phyloP scores from a whole-genome alignment of 2,797 vertebrate species.

The Platalea minor region DNA sequence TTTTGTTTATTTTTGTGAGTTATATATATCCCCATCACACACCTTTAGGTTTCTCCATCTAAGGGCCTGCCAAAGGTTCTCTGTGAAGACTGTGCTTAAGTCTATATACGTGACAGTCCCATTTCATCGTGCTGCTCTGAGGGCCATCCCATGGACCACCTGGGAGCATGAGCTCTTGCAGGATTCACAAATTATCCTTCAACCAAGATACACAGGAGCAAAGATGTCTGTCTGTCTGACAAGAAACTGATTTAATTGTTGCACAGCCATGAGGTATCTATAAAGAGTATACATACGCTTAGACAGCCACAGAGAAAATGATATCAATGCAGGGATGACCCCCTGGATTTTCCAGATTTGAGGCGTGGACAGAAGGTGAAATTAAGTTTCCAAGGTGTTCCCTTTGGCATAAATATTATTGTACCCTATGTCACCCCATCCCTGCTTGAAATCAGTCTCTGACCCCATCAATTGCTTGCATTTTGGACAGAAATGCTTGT shows the following conservation, averaged over 20 bases:
- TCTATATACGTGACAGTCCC: background rate
- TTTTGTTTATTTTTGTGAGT: background rate
- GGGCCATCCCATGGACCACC: too few relatives aligned
- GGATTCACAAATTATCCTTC: background rate
- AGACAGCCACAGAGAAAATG: background rate
- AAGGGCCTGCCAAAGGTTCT: background rate
- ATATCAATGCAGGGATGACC: background rate
- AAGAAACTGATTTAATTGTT: background rate
- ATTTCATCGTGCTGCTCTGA: background rate
- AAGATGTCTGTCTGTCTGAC: background rate
- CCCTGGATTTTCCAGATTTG: background rate
- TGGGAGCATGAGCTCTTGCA: background rate
- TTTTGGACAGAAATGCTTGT: background rate
- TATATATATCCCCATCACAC: background rate
- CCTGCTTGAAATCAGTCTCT: background rate
- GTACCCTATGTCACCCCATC: too few relatives aligned
- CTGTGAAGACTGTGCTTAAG: background rate
- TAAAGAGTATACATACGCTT: background rate
- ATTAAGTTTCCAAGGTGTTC: background rate
- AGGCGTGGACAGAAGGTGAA: background rate
- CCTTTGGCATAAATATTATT: background rate
- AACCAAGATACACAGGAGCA: background rate
- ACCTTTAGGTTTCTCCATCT: background rate
- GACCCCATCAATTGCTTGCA: background rate
- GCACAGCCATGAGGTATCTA: background rate